These are phyloP conservation scores for Aegotheles bennettii DNA, from an alignment of 2,113 vertebrate genomes.

Conservation along the genomic window DNA sequence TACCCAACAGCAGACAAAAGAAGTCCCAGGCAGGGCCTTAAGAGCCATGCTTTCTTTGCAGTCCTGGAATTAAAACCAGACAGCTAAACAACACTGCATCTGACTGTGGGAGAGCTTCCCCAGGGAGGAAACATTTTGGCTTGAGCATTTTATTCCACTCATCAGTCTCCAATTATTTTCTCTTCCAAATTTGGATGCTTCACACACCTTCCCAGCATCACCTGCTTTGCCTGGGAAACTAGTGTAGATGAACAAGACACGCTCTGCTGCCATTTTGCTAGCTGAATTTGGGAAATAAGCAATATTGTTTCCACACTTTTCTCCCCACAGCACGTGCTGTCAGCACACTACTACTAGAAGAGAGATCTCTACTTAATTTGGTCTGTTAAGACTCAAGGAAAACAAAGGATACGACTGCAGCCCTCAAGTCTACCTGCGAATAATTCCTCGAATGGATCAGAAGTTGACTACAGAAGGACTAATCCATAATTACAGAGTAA, in stretches of 20 bases:
- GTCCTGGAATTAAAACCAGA: constrained; percentile 26
- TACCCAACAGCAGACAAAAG: neutral
- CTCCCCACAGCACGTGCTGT: neutral
- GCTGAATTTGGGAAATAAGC: neutral
- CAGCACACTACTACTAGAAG: neutral
- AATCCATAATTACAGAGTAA: neutral
- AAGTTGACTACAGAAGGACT: neutral
- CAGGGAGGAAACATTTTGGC: neutral
- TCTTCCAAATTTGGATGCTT: neutral
- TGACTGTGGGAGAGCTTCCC: constrained; percentile 3
- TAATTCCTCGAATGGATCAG: neutral
- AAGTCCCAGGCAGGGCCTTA: neutral
- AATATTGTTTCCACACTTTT: neutral
- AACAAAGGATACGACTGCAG: neutral
- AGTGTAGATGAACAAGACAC: neutral
- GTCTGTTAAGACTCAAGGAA: neutral
- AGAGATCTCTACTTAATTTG: neutral
- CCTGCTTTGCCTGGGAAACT: neutral
- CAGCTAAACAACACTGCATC: neutral
- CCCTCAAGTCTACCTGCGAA: neutral
- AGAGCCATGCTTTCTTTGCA: neutral
- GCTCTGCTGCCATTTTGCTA: neutral
- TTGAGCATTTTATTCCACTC: constrained; percentile 7
- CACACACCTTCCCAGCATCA: constrained; percentile 5
- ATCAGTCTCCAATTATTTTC: neutral